A percentile compares a stretch with the other conserved stretches of the same genome.
Evolutionary conservation across 2,797 vertebrate species (phyloP).

Genomic region (Pipistrellus nathusii): DNA sequence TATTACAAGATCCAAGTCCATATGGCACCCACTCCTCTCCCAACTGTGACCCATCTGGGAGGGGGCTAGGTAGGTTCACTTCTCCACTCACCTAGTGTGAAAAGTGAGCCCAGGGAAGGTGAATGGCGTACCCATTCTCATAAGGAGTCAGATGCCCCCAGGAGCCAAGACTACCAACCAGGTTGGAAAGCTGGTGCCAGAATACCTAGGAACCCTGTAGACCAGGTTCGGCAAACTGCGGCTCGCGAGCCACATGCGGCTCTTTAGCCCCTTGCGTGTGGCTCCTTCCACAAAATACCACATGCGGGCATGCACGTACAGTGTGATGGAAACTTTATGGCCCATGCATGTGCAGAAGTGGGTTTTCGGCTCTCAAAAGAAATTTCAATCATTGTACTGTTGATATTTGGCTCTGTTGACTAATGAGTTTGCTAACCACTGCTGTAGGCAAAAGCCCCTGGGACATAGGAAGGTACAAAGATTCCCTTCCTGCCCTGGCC

Average conservation of each 20-base stretch:
- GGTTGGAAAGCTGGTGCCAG: fast-evolving
- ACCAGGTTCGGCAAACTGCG: too few species aligned
- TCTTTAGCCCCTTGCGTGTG: too few species aligned
- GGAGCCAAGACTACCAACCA: background rate
- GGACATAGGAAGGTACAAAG: background rate
- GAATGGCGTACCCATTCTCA: background rate
- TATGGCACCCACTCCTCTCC: fast-evolving
- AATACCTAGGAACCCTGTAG: background rate
- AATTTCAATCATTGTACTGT: too few species aligned
- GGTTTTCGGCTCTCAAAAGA: too few species aligned
- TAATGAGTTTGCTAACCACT: too few species aligned
- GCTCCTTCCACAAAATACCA: too few species aligned
- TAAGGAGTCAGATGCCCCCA: too few species aligned
- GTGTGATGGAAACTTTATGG: too few species aligned
- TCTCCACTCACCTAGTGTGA: background rate
- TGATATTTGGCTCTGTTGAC: too few species aligned
- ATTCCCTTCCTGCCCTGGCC: background rate
- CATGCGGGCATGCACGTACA: too few species aligned
- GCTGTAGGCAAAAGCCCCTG: background rate
- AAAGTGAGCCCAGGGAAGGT: background rate
- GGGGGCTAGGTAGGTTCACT: background rate
- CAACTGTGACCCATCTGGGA: fast-evolving
- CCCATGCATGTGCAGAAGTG: too few species aligned
- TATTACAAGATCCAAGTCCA: background rate
- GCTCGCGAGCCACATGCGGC: too few species aligned